phyloP scores from a whole-genome alignment of 2,888 invertebrate genomes.

The Schizaphis graminum region DNA sequence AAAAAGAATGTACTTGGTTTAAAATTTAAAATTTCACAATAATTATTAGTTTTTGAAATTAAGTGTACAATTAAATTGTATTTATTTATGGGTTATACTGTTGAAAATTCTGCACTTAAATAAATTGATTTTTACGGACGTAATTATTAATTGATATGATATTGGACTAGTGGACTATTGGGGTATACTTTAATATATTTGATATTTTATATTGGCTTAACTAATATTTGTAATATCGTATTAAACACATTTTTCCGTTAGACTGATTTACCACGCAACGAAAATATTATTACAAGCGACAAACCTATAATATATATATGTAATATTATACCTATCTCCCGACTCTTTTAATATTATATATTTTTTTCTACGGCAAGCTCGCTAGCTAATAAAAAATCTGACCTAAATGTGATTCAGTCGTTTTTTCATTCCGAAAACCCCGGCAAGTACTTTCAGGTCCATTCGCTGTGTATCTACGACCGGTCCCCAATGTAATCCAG shows the following conservation, averaged over 20 bases:
- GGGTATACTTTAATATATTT: background rate
- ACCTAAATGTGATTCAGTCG: background rate
- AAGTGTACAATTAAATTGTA: background rate
- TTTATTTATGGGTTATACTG: background rate
- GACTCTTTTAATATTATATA: background rate
- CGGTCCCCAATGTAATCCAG: background rate
- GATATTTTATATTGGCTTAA: background rate
- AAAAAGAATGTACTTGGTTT: background rate
- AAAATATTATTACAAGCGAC: background rate
- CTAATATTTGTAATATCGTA: background rate
- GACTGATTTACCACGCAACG: background rate
- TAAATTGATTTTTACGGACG: background rate
- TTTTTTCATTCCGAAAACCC: background rate
- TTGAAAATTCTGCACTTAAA: background rate
- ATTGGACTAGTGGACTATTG: no score
- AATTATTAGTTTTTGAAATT: background rate
- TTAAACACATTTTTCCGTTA: background rate
- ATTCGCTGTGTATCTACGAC: background rate
- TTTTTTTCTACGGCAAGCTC: background rate
- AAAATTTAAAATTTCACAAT: background rate
- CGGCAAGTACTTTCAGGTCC: background rate
- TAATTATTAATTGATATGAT: background rate
- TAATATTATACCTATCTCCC: background rate
- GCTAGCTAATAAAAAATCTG: background rate
- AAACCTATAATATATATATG: background rate